These are phyloP conservation scores for Ramphastos sulfuratus DNA, from an alignment of 2,113 vertebrate species.

Conservation along the genomic window DNA sequence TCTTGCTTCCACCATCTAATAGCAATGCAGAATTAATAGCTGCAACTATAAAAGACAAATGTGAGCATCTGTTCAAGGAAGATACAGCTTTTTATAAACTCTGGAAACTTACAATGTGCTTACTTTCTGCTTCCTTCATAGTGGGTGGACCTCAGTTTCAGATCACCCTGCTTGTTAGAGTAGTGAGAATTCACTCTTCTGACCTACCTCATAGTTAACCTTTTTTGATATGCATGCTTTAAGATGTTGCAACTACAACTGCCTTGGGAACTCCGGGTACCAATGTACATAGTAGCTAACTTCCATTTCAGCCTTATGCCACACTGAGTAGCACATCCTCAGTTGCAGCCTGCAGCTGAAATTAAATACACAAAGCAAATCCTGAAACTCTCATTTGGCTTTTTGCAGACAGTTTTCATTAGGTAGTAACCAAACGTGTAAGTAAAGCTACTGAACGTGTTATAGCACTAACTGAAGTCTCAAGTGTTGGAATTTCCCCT, in stretches of 20 bases:
- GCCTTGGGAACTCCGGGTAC: background rate
- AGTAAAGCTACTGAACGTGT: background rate
- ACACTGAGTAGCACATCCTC: background rate
- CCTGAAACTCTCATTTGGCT: background rate
- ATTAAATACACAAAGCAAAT: background rate
- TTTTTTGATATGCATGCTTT: background rate
- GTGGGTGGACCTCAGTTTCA: background rate
- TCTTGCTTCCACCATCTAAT: background rate
- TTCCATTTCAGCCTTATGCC: background rate
- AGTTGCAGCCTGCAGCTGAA: background rate
- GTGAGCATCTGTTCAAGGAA: background rate
- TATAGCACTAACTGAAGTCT: background rate
- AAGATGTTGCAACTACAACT: background rate
- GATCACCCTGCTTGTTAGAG: background rate
- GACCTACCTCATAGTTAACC: background rate
- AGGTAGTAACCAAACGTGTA: background rate
- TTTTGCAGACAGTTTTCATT: background rate
- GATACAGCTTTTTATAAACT: background rate
- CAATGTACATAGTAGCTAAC: background rate
- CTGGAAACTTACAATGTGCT: background rate
- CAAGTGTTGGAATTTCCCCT: background rate
- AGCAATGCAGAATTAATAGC: background rate
- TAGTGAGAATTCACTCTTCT: background rate
- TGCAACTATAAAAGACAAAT: background rate
- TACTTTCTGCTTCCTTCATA: background rate